Conservation (phyloP, 2,888 invertebrate genomes). For the Tenthredo scrophulariae region DNA sequence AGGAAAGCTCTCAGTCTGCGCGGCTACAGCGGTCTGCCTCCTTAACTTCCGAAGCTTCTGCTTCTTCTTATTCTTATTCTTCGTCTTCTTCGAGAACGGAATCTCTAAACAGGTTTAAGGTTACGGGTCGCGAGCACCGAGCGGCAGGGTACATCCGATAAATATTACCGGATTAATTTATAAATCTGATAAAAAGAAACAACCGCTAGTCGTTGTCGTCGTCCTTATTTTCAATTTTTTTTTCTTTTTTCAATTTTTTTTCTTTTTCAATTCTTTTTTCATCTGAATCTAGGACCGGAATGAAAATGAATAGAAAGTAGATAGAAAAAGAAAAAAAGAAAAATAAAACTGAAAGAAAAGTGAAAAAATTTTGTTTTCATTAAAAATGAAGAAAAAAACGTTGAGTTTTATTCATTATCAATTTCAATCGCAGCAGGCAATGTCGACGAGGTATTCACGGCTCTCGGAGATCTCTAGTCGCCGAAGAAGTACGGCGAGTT, state of each 20-base stretch:
- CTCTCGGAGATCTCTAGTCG: conserved; percentile 81
- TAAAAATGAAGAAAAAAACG: neutral
- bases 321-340: neutral
- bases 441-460: conserved; percentile 72
- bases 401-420: neutral
- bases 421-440: conserved; percentile 68
- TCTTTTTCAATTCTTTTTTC: neutral
- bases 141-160: conserved; percentile 40
- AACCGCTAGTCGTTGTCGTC: neutral
- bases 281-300: neutral
- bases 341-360: neutral
- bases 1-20: neutral
- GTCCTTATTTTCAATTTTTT: neutral
- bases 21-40: neutral
- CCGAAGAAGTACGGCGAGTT: conserved; percentile 91
- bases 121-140: conserved; percentile 43
- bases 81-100: conserved; percentile 36
- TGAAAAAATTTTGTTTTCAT: neutral
- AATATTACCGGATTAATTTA: conserved; percentile 48
- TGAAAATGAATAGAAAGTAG: neutral
- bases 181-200: neutral
- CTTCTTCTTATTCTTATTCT: neutral
- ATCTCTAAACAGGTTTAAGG: conserved; percentile 51
- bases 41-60: conserved; percentile 21
- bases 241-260: neutral